Conservation (phyloP, 2,797 vertebrate species). For the Trichosurus vulpecula region DNA sequence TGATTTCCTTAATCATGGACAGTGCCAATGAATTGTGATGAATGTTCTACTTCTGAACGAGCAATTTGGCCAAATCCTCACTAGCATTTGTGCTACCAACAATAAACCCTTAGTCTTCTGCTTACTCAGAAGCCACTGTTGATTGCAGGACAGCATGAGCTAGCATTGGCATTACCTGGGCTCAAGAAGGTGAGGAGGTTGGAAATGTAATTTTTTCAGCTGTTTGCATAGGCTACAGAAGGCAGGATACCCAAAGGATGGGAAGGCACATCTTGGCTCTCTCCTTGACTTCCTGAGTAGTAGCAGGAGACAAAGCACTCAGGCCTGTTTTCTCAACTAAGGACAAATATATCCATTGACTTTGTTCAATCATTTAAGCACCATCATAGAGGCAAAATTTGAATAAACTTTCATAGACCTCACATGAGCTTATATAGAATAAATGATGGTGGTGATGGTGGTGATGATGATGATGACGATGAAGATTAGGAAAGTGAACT, state of each 20-base stretch:
- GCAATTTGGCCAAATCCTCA: constrained; percentile 35
- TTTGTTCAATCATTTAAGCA: not conserved
- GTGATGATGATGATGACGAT: not conserved
- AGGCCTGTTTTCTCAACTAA: not conserved
- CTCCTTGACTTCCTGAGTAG: not conserved
- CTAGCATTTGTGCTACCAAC: constrained; percentile 30
- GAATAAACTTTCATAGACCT: not conserved
- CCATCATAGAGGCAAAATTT: not conserved
- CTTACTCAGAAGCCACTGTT: not conserved
- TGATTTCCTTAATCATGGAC: constrained; percentile 33
- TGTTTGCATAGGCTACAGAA: not conserved
- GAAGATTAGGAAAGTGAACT: not conserved
- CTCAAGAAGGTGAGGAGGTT: not conserved
- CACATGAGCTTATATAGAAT: not conserved
- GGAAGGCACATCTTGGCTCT: constrained; percentile 7
- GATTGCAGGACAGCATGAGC: not conserved
- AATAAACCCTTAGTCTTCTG: constrained; percentile 5
- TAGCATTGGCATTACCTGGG: not conserved
- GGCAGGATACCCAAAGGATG: not conserved
- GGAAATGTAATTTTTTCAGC: not conserved
- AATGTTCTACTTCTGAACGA: not conserved
- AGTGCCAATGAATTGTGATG: constrained; percentile 41
- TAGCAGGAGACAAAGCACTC: not conserved
- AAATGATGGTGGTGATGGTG: not conserved
- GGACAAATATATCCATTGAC: not conserved